These are phyloP conservation scores for Tribolium madens DNA, from an alignment of 1,140 invertebrate genomes.

Conservation along the genomic window DNA sequence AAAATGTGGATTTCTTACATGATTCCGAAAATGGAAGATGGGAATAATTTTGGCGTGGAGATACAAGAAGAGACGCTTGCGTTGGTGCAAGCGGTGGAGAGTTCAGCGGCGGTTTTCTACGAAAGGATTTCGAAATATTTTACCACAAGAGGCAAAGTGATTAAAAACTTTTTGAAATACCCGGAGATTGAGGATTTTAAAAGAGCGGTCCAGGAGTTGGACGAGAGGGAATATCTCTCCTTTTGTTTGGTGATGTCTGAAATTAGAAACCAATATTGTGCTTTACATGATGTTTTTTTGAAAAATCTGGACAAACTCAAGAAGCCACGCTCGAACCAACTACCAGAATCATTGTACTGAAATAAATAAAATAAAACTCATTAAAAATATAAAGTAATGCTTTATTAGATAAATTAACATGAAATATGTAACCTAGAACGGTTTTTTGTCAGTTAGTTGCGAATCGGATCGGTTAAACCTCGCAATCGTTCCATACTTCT, in stretches of 20 bases:
- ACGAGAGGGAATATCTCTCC: conserved; percentile 94
- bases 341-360: not conserved
- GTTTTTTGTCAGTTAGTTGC: conserved; percentile 22
- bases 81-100: conserved; percentile 94
- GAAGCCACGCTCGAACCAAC: conserved; percentile 73
- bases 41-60: conserved; percentile 96
- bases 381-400: not conserved
- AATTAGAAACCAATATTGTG: conserved; percentile 95
- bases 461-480: conserved; percentile 40
- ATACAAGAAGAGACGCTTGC: conserved; percentile 95
- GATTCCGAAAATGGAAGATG: conserved; percentile 98
- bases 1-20: conserved; percentile 99
- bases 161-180: conserved; percentile 91
- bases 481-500: conserved; percentile 7
- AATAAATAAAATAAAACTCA: conserved; percentile 12
- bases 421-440: not conserved
- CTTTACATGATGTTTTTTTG: conserved; percentile 91
- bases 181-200: conserved; percentile 96
- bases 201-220: conserved; percentile 88
- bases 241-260: conserved; percentile 92
- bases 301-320: conserved; percentile 97
- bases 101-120: conserved; percentile 92
- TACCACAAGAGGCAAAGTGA: conserved; percentile 71
- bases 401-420: conserved; percentile 26
- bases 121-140: conserved; percentile 91